phyloP scores from a whole-genome alignment of 2,888 invertebrate species.

The Caenorhabditis angaria region DNA sequence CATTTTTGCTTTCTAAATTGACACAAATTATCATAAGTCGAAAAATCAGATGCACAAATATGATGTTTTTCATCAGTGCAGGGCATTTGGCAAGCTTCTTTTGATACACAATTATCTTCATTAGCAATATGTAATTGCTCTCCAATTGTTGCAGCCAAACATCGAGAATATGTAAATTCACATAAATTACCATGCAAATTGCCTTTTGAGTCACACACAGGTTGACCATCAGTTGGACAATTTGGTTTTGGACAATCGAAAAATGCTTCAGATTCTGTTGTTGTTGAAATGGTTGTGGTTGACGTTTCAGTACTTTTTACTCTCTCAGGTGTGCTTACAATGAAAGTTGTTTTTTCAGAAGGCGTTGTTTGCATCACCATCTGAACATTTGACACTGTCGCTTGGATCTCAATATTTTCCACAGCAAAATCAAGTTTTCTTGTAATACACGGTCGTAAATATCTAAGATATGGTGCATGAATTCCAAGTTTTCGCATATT shows the following conservation, averaged over 20 bases:
- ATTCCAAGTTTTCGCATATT: constrained; percentile 45
- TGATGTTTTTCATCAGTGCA: constrained; percentile 38
- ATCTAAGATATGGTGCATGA: constrained; percentile 29
- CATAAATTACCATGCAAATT: constrained; percentile 52
- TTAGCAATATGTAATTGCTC: constrained; percentile 38
- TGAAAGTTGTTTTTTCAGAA: constrained; percentile 38
- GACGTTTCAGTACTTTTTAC: not conserved
- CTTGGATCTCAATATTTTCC: constrained; percentile 36
- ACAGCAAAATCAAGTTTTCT: constrained; percentile 37
- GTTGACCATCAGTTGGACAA: constrained; percentile 48
- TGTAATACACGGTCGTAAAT: constrained; percentile 28
- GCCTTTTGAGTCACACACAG: constrained; percentile 50
- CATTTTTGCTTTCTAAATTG: constrained; percentile 49
- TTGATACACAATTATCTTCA: constrained; percentile 45
- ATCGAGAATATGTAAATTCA: constrained; percentile 64
- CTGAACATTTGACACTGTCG: constrained; percentile 32
- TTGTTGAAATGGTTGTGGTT: constrained; percentile 7
- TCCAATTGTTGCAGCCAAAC: constrained; percentile 62
- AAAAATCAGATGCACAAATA: constrained; percentile 51
- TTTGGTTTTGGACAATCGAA: constrained; percentile 57
- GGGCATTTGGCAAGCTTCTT: constrained; percentile 41
- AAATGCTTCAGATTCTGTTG: constrained; percentile 11
- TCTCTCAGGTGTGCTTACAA: constrained; percentile 33
- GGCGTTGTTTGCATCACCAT: constrained; percentile 9
- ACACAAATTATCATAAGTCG: constrained; percentile 50